Evolutionary conservation across 2,113 vertebrate species (phyloP), one percentile per base, ranked within the genome.

Genomic region (Mohoua ochrocephala): DNA sequence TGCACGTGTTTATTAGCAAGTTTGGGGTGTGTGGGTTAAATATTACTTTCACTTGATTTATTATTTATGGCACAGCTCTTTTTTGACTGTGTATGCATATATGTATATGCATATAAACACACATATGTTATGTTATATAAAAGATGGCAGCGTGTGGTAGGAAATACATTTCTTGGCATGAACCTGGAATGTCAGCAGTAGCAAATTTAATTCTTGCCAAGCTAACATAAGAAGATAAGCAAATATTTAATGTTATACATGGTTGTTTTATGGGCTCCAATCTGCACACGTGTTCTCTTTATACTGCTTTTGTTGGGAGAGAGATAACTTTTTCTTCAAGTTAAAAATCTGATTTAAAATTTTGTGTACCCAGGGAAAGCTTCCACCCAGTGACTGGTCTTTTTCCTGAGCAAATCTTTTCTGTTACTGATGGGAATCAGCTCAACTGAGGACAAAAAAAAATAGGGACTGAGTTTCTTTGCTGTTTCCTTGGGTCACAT

Each of bases 151-250:
- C 71, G 67, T 96, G 90, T 92, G 79, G 90, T 89, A 91, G 71
- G 86, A 96, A 94, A 96, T 88, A 96, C 82, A 70, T 84, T 93
- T 94, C 76, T 96, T 97, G 95, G 93, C 96, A 79, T 82, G 73
- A 82, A 53, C 41, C 41, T 92, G 85, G 71, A 94, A 96, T 91
- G 88, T 81, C 91, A 92, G 91, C 79, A 89, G 80, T 89, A 96
- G 85, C 91, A 92, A 94, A 88, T 65, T 92, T 90, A 90, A 83
- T 95, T 90, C 73, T 92, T 92, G 95, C 92, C 92, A 97, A 94
- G 69, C 49, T 91, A 88, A 80, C 82, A 59, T 81, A 83, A 86
- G 82, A 96, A 93, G 82, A 96, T 88, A 90, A 44, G 70, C 90
- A 96, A 93, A 96, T 91, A 93, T 95, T 95, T 83, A 73, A 87